Conservation (phyloP, 2,888 invertebrate species). For the Acleris sparsana region DNA sequence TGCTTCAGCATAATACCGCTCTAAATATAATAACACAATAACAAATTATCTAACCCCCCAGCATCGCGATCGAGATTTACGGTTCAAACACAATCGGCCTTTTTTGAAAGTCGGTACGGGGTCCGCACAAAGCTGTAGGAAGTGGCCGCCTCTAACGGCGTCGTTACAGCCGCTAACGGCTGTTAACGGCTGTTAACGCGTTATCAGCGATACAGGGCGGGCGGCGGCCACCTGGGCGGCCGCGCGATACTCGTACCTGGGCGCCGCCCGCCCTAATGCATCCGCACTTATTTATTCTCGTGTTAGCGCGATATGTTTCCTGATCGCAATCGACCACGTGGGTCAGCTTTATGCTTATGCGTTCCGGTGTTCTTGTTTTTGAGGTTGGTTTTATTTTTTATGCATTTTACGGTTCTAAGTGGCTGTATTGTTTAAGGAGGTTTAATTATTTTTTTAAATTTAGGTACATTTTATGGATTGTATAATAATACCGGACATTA, state of each 20-base stretch:
- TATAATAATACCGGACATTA: no score
- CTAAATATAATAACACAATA: constrained; percentile 29
- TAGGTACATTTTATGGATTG: no score
- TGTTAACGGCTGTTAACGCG: constrained; percentile 67
- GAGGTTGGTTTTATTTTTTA: constrained; percentile 25
- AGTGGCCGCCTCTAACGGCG: constrained; percentile 77
- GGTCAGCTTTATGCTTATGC: constrained; percentile 35
- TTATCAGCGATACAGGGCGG: constrained; percentile 75
- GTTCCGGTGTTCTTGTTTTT: constrained; percentile 39
- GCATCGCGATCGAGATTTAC: constrained; percentile 58
- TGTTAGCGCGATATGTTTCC: constrained; percentile 72
- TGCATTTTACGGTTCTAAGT: background rate
- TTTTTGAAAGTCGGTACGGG: constrained; percentile 49
- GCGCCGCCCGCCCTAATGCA: constrained; percentile 75
- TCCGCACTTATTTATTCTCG: constrained; percentile 80
- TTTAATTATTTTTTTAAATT: no score
- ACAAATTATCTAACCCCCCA: constrained; percentile 44
- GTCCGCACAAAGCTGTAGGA: constrained; percentile 69
- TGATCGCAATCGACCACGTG: constrained; percentile 59
- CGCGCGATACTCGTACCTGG: constrained; percentile 34
- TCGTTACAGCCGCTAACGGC: constrained; percentile 73
- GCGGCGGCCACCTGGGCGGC: constrained; percentile 34
- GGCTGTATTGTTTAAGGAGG: no score
- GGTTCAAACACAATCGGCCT: constrained; percentile 46
- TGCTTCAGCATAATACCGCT: constrained; percentile 29